Evolutionary conservation across 1,140 invertebrate species (phyloP), one percentile per base, ranked within the genome.

Genomic region (Microplitis demolitor): DNA sequence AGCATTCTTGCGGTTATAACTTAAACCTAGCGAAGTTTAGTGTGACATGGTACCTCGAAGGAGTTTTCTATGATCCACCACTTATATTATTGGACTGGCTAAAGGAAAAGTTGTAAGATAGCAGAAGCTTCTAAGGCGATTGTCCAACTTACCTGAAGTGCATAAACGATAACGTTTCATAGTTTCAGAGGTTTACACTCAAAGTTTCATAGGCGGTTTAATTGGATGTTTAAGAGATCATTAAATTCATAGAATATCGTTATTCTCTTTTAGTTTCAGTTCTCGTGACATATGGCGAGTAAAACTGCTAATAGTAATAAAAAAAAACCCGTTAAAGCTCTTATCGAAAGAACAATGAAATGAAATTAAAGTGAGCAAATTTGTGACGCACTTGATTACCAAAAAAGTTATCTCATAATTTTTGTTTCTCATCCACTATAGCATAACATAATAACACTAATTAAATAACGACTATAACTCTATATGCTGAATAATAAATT

Each of bases 211-310:
- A 74, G 76, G 60, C 69, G 69, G 70, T 79, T 82, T 81, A 82
- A 83, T 83, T 82, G 80, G 78, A 83, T 78, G 74, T 82, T 83
- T 80, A 82, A 82, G 78, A 64, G 76, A 63, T 77, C 75, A 75
- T 83, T 80, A 83, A 81, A 66, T 61, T 11, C 50, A 45, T 66
- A 74, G 60, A 73, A 69, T 56, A 60, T 64, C 39, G 2, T 45
- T 45, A 45, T 45, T 45, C 39, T 45, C 11, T 11, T 45, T 45
- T 3, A 45, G 64, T 51, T 8, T n/a, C 16, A 37, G 34, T 45
- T 11, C n/a, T 16, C 53, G 13, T 45, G 56, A 54, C 51, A 33
- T 60, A 62, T 53, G 61, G 56, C 37, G 37, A 50, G 35, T 11
- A 16, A 68, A 61, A 74, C 64, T 34, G 31, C 34, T 14, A 69